Evolutionary conservation across 1,140 invertebrate species (phyloP).

Genomic region (Papilio glaucus): DNA sequence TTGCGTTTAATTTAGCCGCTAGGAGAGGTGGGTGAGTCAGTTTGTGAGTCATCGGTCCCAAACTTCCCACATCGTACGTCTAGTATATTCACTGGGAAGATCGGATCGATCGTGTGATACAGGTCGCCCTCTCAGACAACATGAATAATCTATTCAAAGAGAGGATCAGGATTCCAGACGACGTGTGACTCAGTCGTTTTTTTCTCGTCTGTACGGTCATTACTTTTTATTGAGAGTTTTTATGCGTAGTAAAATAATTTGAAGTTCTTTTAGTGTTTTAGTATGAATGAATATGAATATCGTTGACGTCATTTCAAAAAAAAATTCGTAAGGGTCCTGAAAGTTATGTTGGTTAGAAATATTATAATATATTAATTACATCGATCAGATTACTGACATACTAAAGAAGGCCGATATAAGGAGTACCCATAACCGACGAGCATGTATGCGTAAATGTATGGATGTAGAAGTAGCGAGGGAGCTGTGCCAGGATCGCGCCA

Average conservation of each 20-base stretch:
- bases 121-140: slow-evolving; percentile 53
- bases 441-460: too few relatives aligned
- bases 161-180: slow-evolving; percentile 49
- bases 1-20: slow-evolving; percentile 56
- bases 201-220: slow-evolving; percentile 19
- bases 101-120: slow-evolving; percentile 52
- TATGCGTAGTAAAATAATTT: background rate
- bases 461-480: too few relatives aligned
- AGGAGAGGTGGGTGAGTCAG: slow-evolving; percentile 56
- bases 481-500: too few relatives aligned
- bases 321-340: too few relatives aligned
- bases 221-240: slow-evolving; percentile 17
- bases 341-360: too few relatives aligned
- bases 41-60: slow-evolving; percentile 49
- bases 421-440: too few relatives aligned
- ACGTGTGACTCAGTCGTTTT: slow-evolving; percentile 43
- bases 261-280: background rate
- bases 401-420: too few relatives aligned
- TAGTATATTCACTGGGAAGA: slow-evolving; percentile 52
- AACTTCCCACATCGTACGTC: slow-evolving; percentile 32
- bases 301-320: background rate
- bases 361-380: too few relatives aligned
- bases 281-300: background rate
- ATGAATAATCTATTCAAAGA: slow-evolving; percentile 60
- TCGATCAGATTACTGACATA: too few relatives aligned